phyloP scores from a whole-genome alignment of 2,113 vertebrate genomes.

The Triplophysa tibetana region DNA sequence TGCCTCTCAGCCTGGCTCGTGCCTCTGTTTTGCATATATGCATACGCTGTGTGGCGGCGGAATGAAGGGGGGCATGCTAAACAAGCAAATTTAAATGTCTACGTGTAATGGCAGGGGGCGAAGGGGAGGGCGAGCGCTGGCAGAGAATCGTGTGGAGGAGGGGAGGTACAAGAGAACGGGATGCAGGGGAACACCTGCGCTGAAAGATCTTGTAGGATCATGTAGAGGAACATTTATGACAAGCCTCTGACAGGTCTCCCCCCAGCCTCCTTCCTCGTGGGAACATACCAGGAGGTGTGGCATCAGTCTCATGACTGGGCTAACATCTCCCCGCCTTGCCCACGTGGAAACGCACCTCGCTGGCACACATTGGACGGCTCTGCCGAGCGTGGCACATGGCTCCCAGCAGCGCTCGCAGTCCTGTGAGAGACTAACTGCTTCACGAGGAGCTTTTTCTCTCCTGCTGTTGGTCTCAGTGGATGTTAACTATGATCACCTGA shows the following conservation, averaged over 20 bases:
- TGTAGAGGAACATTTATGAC: slow-evolving; percentile 57
- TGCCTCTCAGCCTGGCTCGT: slow-evolving; percentile 34
- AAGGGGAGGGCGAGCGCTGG: slow-evolving; percentile 28
- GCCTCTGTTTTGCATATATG: slow-evolving; percentile 60
- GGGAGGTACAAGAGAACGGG: slow-evolving; percentile 65
- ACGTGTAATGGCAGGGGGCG: slow-evolving; percentile 38
- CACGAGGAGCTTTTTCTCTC: slow-evolving; percentile 10
- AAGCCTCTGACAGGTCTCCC: slow-evolving; percentile 40
- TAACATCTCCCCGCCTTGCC: slow-evolving; percentile 51
- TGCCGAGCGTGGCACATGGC: slow-evolving; percentile 38
- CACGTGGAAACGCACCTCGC: slow-evolving; percentile 21
- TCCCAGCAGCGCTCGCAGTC: background rate
- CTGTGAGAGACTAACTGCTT: slow-evolving; percentile 31
- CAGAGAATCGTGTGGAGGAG: slow-evolving; percentile 55
- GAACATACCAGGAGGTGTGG: slow-evolving; percentile 66
- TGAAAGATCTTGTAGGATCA: slow-evolving; percentile 53
- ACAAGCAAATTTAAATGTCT: slow-evolving; percentile 58
- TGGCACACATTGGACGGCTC: slow-evolving; percentile 48
- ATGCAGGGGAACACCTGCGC: slow-evolving; percentile 63
- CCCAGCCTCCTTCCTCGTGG: slow-evolving; percentile 56
- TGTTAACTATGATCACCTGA: background rate
- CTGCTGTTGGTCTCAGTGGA: background rate
- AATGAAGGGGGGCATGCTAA: slow-evolving; percentile 59
- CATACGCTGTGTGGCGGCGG: slow-evolving; percentile 52
- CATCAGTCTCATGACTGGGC: slow-evolving; percentile 60